Evolutionary conservation across 2,888 invertebrate genomes (phyloP), one percentile per base, ranked within the genome.

Genomic region (Andricus curvator): DNA sequence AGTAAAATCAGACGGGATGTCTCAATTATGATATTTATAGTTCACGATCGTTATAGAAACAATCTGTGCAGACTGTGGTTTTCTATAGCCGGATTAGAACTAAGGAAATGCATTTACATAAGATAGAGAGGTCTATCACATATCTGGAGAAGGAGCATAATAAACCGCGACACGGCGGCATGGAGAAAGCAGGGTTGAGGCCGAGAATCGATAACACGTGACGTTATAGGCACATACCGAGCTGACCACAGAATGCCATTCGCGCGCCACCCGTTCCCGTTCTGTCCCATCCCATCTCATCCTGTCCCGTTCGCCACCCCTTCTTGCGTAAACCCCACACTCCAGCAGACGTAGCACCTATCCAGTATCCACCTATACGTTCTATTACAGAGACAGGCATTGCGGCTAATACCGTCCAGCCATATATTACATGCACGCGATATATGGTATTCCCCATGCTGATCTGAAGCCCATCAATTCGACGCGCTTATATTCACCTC

Each of bases 191-290:
- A 81, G 82, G 84, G 82, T 84, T 79, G 81, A 81, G 84, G 84
- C 83, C 80, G 84, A 85, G 86, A 90, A 92, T 92, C 92, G 90
- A 92, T 92, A 92, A 89, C 89, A 89, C 91, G 89, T 90, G 90
- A 90, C 87, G 86, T 87, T 87, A 88, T 89, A 90, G 88, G 87
- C 89, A 87, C 90, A 92, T 91, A 90, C 91, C 91, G 87, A 87
- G 90, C 89, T 89, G 90, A 91, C 92, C 91, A 88, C 91, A 90
- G 91, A 92, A 92, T 92, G 90, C 90, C 88, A 92, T 91, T 86
- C 88, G 86, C 88, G 88, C 87, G 89, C 86, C 86, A 86, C 81
- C 84, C 88, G 83, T 70, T 82, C 85, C 80, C 79, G 78, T 78
- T 80, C 80, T 80, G 70, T 68, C 78, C 81, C 51, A 78, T 82